Base-by-base conservation (phyloP, 2,888 invertebrate species). In the Meiosimyza decipiens region DNA sequence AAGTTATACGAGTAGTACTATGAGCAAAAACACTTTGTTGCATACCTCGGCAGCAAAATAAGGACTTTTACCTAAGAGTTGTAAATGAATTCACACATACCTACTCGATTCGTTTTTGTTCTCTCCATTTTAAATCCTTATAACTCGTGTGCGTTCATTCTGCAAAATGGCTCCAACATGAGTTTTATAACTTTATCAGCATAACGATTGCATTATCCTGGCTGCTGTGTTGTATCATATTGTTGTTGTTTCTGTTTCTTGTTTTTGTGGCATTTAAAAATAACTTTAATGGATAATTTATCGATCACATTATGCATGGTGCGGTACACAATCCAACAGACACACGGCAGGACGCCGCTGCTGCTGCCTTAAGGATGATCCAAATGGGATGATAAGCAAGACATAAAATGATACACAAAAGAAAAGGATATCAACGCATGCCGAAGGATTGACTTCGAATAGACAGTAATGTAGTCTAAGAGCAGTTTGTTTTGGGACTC, bases 211-310 rank as follows among this genome's bases (percentile, higher is more conserved):
- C 80, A 83, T 82, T 84, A 84, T 84, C 80, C 82, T 80, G 72
- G 71, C 62, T 70, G 62, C 54, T 54, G 28, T 72, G 22, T 22
- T 40, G 40, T 9, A 40, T 40, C 40, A 50, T 72, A 51, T 59
- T 66, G 33, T 68, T 71, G 69, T 59, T 51, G 52, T 66, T 66
- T 50, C 40, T 40, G 59, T 49, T 68, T 54, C 60, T 79, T 80
- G 78, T 78, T 81, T 76, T 77, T 79, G 79, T 77, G 80, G 82
- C 80, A 81, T 82, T 83, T 81, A 80, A 81, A 82, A 83, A 80
- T 82, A 82, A 82, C 83, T 84, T 84, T 83, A 85, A 86, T 86
- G 83, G 82, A 79, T 83, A 85, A 81, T 85, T 82, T 85, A 85
- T 86, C 85, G 85, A 85, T 84, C 81, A 82, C 79, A 79, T 80